Conservation (phyloP, 2,888 invertebrate genomes). For the Limnephilus rhombicus region DNA sequence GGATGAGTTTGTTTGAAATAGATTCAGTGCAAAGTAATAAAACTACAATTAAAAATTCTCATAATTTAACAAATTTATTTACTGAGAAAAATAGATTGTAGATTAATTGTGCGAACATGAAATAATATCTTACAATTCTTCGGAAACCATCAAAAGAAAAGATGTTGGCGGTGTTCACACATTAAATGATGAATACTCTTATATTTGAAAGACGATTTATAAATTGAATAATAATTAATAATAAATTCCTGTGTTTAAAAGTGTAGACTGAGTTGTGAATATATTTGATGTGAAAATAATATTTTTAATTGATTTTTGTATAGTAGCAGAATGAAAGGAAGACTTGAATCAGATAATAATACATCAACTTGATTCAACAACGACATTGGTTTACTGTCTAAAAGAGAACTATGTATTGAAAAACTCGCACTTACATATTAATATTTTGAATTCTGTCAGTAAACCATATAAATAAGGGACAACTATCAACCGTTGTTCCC, state of each 20-base stretch:
- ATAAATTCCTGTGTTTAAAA: neutral
- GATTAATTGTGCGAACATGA: neutral
- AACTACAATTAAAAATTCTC: neutral
- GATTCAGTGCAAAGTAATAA: neutral
- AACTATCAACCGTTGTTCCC: too few relatives aligned
- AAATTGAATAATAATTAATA: neutral
- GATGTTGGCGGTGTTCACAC: neutral
- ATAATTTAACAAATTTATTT: neutral
- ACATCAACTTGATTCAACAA: too few relatives aligned
- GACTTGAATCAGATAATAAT: neutral
- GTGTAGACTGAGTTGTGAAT: neutral
- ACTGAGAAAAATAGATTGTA: neutral
- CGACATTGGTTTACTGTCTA: neutral
- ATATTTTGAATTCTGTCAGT: too few relatives aligned
- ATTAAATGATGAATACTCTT: neutral
- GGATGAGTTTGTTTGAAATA: neutral
- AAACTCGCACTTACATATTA: too few relatives aligned
- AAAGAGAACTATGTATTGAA: too few relatives aligned
- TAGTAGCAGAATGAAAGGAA: neutral
- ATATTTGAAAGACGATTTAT: neutral
- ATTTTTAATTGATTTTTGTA: conserved; percentile 12
- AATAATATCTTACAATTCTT: neutral
- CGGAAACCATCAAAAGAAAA: neutral
- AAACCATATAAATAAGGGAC: too few relatives aligned
- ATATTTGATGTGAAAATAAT: neutral